phyloP scores from a whole-genome alignment of 1,140 invertebrate genomes.

The Lordiphosa mommai region DNA sequence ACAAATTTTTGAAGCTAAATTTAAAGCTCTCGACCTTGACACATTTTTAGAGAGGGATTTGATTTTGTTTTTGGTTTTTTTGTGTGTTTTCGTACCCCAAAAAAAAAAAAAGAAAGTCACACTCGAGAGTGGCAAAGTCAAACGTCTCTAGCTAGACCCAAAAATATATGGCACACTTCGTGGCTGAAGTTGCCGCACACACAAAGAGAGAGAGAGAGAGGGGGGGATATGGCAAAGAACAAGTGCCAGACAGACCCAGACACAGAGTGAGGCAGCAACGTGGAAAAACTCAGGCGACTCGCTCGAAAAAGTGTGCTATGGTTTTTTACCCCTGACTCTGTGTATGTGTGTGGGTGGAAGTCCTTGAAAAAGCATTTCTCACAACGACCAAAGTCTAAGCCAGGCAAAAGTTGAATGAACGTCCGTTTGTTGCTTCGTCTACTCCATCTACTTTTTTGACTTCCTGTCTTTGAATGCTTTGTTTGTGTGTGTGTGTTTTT shows the following conservation, averaged over 20 bases:
- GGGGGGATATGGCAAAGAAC: conserved; percentile 37
- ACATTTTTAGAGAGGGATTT: conserved; percentile 35
- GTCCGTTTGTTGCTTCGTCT: conserved; percentile 25
- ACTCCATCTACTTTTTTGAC: not conserved
- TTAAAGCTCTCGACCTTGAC: conserved; percentile 66
- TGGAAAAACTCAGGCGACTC: conserved; percentile 67
- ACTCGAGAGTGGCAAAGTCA: conserved; percentile 29
- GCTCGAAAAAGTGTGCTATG: conserved; percentile 75
- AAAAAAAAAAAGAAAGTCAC: conserved; percentile 12
- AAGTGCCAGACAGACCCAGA: conserved; percentile 34
- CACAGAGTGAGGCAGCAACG: conserved; percentile 39
- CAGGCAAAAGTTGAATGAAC: conserved; percentile 65
- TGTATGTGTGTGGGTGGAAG: conserved; percentile 45
- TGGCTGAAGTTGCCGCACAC: conserved; percentile 1
- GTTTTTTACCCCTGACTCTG: conserved; percentile 38
- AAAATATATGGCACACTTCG: conserved; percentile 73
- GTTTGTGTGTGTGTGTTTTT: conserved; percentile 7
- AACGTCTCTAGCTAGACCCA: conserved; percentile 60
- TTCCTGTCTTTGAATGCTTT: conserved; percentile 3
- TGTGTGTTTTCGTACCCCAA: not conserved
- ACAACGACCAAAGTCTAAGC: conserved; percentile 54
- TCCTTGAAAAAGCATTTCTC: conserved; percentile 62
- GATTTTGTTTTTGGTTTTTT: conserved; percentile 1
- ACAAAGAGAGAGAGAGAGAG: conserved; percentile 4
- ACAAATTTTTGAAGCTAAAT: conserved; percentile 49